phyloP scores from a whole-genome alignment of 2,113 vertebrate species.

The Myotis lucifugus region DNA sequence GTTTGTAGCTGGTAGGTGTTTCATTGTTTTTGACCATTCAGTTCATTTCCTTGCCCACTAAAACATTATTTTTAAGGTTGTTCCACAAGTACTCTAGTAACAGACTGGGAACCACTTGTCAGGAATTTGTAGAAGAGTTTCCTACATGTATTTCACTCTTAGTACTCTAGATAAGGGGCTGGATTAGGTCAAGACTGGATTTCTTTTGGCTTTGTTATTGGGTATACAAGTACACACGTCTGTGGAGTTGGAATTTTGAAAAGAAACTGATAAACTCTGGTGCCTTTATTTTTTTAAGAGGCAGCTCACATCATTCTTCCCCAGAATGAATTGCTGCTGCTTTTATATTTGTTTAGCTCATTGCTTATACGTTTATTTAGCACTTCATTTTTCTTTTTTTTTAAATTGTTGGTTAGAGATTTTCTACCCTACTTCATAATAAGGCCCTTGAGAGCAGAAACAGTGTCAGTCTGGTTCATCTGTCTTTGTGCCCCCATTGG shows the following conservation, averaged over 20 bases:
- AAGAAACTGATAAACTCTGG: not conserved
- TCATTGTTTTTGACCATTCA: not conserved
- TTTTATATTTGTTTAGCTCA: not conserved
- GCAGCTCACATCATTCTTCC: not conserved
- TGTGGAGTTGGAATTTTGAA: conserved; percentile 5
- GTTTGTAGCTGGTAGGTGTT: not conserved
- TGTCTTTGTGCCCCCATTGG: not conserved
- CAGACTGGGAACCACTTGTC: not conserved
- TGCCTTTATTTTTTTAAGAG: not conserved
- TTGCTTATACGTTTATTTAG: not conserved
- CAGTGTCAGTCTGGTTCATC: not conserved
- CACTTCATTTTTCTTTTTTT: not conserved
- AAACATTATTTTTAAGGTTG: conserved; percentile 22
- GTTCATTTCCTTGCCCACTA: conserved; percentile 14
- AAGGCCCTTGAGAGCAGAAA: not conserved
- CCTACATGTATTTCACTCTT: not conserved
- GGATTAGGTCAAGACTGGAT: not conserved
- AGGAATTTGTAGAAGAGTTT: conserved; percentile 43
- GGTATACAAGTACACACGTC: not conserved
- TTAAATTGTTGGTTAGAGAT: not conserved
- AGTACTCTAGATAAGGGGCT: not conserved
- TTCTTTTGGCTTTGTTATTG: conserved; percentile 32
- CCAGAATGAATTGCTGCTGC: not conserved
- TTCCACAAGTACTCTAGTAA: not conserved
- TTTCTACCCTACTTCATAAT: not conserved